These are phyloP conservation scores for Oncorhynchus mykiss DNA, from an alignment of 2,113 vertebrate genomes.

Conservation along the genomic window DNA sequence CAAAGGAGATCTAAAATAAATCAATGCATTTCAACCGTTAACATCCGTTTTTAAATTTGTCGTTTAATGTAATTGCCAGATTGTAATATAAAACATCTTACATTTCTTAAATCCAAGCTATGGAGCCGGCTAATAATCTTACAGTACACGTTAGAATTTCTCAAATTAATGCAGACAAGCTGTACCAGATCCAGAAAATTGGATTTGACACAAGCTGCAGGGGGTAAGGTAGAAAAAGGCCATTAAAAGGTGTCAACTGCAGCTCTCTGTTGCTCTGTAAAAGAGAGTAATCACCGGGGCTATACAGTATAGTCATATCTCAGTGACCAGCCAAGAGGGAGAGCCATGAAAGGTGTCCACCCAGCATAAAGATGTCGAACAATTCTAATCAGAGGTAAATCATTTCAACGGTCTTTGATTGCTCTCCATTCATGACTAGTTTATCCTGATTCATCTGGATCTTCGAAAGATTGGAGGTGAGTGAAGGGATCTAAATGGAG, in stretches of 20 bases:
- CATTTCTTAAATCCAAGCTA: neutral
- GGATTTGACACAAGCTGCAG: neutral
- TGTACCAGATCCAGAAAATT: neutral
- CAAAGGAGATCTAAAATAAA: neutral
- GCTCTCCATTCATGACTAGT: too few species aligned
- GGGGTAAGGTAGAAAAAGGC: neutral
- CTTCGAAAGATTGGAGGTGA: too few species aligned
- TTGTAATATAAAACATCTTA: neutral
- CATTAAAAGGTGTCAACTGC: neutral
- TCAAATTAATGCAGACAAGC: neutral
- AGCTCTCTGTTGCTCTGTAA: neutral
- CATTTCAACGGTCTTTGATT: too few species aligned
- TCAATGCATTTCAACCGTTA: neutral
- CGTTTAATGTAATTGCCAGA: neutral
- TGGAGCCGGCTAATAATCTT: neutral
- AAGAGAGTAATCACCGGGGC: neutral
- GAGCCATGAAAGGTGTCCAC: neutral
- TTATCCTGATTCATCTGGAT: too few species aligned
- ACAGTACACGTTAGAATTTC: neutral
- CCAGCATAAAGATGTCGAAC: too few species aligned
- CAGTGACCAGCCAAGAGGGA: neutral
- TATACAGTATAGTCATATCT: neutral
- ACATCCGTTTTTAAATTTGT: neutral
- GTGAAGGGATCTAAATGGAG: too few species aligned
- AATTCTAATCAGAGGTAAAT: too few species aligned